Evolutionary conservation across 2,888 invertebrate genomes (phyloP).

Genomic region (Tipula lateralis): DNA sequence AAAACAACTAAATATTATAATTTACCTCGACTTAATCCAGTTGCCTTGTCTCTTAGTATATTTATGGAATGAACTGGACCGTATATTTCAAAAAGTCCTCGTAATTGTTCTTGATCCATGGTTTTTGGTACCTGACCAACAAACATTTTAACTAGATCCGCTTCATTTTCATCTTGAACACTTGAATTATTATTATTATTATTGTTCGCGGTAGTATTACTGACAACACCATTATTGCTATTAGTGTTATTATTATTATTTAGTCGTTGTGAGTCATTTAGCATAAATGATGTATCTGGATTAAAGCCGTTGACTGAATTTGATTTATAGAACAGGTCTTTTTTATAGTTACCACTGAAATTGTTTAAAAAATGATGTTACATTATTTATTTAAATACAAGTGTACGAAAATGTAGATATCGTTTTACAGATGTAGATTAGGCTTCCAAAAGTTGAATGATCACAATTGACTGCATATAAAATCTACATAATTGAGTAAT

Average conservation of each 20-base stretch:
- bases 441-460: too few relatives aligned
- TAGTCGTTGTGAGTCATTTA: background rate
- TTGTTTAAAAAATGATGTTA: too few relatives aligned
- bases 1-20: background rate
- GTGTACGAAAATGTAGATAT: too few relatives aligned
- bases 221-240: background rate
- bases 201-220: background rate
- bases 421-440: too few relatives aligned
- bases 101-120: background rate
- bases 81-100: slow-evolving; percentile 19
- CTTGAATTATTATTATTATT: background rate
- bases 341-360: background rate
- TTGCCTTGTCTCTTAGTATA: slow-evolving; percentile 14
- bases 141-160: slow-evolving; percentile 27
- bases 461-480: too few relatives aligned
- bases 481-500: too few relatives aligned
- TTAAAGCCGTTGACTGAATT: background rate
- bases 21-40: slow-evolving; percentile 12
- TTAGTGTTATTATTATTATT: background rate
- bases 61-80: slow-evolving; percentile 27
- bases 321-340: background rate
- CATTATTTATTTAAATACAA: too few relatives aligned
- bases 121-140: slow-evolving; percentile 25
- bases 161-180: background rate
- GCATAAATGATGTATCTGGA: background rate